phyloP scores from a whole-genome alignment of 2,888 invertebrate genomes.

The Lasioglossum malachurum region DNA sequence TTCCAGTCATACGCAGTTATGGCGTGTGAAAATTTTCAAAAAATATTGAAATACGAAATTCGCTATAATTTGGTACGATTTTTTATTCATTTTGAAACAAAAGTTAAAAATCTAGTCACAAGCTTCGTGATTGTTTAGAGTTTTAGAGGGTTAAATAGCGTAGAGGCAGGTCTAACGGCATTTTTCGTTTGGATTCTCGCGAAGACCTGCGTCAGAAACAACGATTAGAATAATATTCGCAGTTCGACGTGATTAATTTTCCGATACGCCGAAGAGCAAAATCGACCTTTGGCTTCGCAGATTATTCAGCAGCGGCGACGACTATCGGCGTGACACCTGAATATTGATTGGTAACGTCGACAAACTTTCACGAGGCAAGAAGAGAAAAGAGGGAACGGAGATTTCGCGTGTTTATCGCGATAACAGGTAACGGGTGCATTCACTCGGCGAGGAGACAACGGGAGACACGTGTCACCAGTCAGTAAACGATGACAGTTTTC shows the following conservation, averaged over 20 bases:
- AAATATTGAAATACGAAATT: too few relatives aligned
- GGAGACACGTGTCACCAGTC: constrained; percentile 41
- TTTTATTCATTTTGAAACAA: too few relatives aligned
- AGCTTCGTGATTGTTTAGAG: background rate
- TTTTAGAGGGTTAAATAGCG: too few relatives aligned
- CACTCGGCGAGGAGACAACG: constrained; percentile 16
- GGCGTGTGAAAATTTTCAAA: too few relatives aligned
- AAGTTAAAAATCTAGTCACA: too few relatives aligned
- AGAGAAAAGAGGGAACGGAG: background rate
- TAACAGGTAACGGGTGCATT: constrained; percentile 59
- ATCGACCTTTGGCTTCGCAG: background rate
- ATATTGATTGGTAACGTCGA: constrained; percentile 7
- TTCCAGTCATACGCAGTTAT: too few relatives aligned
- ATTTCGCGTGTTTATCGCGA: constrained; percentile 46
- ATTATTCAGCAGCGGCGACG: background rate
- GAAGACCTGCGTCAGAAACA: background rate
- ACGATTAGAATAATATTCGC: background rate
- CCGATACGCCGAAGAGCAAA: background rate
- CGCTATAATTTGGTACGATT: too few relatives aligned
- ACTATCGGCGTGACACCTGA: constrained; percentile 1
- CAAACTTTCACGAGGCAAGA: background rate
- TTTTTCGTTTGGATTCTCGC: background rate
- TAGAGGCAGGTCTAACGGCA: background rate
- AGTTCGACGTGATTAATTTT: background rate
- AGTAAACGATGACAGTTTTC: constrained; percentile 52